Conservation (phyloP, 2,888 invertebrate genomes). For the Mystacides longicornis region DNA sequence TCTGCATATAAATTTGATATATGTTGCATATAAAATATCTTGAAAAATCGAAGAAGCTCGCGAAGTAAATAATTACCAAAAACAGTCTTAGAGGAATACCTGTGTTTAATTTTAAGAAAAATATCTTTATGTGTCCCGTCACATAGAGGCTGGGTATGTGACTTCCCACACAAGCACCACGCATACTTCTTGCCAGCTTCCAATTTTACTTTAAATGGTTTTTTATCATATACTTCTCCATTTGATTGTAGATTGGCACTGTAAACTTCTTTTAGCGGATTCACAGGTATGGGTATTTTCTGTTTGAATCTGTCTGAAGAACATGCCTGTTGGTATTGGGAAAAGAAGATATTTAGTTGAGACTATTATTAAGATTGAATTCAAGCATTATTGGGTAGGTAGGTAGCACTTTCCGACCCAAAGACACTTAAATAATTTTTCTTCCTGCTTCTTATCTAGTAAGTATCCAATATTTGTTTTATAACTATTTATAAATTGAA, state of each 20-base stretch:
- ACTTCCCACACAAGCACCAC: constrained; percentile 94
- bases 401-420: no score
- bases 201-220: constrained; percentile 73
- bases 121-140: constrained; percentile 84
- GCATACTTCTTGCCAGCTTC: constrained; percentile 70
- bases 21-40: no score
- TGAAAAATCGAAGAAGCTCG: no score
- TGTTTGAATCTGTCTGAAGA: constrained; percentile 4
- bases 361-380: neutral
- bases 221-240: constrained; percentile 79
- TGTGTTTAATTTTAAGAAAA: constrained; percentile 64
- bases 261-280: constrained; percentile 52
- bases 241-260: constrained; percentile 58
- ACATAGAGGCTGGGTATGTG: constrained; percentile 88
- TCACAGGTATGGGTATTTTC: constrained; percentile 51
- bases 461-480: no score
- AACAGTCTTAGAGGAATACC: constrained; percentile 35
- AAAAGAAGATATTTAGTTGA: neutral
- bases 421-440: no score
- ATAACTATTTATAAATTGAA: no score
- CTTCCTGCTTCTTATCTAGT: no score
- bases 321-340: neutral
- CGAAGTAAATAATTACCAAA: no score
- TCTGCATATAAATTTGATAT: no score
- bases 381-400: no score